Conservation (phyloP, 1,140 invertebrate genomes). For the Drosophila murphyi region DNA sequence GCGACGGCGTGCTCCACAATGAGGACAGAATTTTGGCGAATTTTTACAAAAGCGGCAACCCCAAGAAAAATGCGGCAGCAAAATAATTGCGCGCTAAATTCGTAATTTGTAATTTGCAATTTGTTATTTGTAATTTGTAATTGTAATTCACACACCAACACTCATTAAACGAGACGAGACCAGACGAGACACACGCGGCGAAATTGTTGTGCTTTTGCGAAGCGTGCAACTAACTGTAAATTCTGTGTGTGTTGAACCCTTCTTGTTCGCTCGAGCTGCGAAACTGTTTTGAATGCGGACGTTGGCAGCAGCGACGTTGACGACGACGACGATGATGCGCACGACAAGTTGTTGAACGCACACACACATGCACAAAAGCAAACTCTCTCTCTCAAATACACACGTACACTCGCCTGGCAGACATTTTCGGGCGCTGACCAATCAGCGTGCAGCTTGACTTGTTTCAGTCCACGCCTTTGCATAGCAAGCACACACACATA, state of each 20-base stretch:
- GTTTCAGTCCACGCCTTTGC: conserved; percentile 39
- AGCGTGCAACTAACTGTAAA: conserved; percentile 8
- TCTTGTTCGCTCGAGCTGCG: conserved; percentile 79
- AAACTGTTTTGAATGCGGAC: conserved; percentile 72
- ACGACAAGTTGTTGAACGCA: conserved; percentile 56
- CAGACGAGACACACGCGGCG: conserved; percentile 27
- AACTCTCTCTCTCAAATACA: conserved; percentile 6
- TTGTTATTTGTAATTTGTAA: not conserved
- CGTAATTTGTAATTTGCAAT: not conserved
- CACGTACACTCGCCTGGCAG: conserved; percentile 28
- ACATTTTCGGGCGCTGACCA: conserved; percentile 56
- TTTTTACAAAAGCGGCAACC: conserved; percentile 13
- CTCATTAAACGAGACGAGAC: not conserved
- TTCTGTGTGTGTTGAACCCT: conserved; percentile 46
- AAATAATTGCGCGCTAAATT: not conserved
- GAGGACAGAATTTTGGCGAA: conserved; percentile 83
- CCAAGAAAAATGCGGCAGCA: not conserved
- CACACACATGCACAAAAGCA: conserved; percentile 12
- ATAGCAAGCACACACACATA: conserved; percentile 18
- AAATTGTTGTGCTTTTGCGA: not conserved
- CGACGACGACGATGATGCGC: conserved; percentile 28
- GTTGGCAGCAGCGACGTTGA: not conserved
- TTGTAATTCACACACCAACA: conserved; percentile 20
- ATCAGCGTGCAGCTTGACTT: conserved; percentile 24
- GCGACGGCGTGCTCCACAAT: conserved; percentile 81